These are phyloP conservation scores for Ailurus styani DNA, from an alignment of 2,113 vertebrate genomes.

Conservation along the genomic window DNA sequence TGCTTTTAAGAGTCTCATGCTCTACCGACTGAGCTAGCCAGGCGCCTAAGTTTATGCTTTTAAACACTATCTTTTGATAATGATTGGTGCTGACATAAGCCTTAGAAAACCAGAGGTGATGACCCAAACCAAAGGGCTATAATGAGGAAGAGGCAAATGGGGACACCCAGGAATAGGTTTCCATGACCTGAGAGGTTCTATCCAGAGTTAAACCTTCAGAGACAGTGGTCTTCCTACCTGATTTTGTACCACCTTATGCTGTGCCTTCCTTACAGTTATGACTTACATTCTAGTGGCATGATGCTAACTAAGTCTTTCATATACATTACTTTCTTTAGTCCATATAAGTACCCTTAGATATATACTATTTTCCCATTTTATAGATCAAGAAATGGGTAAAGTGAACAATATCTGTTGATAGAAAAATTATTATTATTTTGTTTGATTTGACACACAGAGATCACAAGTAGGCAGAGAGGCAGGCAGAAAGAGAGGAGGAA, in stretches of 20 bases:
- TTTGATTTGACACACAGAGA: no score
- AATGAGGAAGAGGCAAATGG: neutral
- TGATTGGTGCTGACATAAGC: neutral
- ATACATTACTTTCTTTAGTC: neutral
- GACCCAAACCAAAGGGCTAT: neutral
- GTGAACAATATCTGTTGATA: neutral
- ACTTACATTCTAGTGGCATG: neutral
- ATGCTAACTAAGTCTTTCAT: neutral
- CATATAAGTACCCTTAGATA: neutral
- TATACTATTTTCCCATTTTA: neutral
- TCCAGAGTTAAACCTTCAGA: neutral
- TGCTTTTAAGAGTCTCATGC: neutral
- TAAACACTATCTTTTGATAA: neutral
- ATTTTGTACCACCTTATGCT: neutral
- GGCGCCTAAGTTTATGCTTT: no score
- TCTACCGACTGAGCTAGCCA: no score
- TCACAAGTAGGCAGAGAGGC: no score
- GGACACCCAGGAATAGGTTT: neutral
- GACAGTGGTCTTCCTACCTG: neutral
- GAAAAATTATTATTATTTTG: neutral
- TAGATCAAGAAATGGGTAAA: neutral
- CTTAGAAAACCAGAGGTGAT: neutral
- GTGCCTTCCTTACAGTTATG: neutral
- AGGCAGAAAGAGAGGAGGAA: no score
- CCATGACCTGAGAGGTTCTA: neutral